Conservation (phyloP, 2,888 invertebrate genomes). For the Pyrrhia umbra region DNA sequence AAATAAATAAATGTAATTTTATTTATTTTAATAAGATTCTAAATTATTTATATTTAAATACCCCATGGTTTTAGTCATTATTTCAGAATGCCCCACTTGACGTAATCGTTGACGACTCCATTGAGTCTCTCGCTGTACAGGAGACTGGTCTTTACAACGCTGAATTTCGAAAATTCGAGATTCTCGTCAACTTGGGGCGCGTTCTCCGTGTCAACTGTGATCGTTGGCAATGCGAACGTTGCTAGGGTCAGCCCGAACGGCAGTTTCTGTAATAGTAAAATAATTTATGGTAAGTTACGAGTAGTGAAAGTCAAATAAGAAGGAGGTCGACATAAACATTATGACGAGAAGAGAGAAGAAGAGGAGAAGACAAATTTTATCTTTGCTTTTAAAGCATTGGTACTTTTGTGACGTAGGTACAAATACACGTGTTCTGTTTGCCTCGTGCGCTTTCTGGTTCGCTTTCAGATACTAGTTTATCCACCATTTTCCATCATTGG, state of each 20-base stretch:
- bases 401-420: no score
- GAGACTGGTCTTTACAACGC: conserved; percentile 62
- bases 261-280: conserved; percentile 64
- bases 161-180: conserved; percentile 58
- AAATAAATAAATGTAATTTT: background rate
- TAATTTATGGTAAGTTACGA: background rate
- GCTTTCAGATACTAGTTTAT: no score
- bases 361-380: no score
- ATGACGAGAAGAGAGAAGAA: no score
- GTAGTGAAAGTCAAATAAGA: no score
- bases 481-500: no score
- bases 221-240: conserved; percentile 67
- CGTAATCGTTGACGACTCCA: conserved; percentile 72
- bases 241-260: conserved; percentile 68
- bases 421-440: no score
- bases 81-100: conserved; percentile 69
- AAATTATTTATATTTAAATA: no score
- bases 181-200: conserved; percentile 64
- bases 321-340: background rate
- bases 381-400: no score
- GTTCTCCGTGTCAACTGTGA: conserved; percentile 68
- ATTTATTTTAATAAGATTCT: no score
- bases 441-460: no score
- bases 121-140: conserved; percentile 71
- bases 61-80: background rate